Conservation (phyloP, 2,797 vertebrate genomes). For the Scarus forsteni region DNA sequence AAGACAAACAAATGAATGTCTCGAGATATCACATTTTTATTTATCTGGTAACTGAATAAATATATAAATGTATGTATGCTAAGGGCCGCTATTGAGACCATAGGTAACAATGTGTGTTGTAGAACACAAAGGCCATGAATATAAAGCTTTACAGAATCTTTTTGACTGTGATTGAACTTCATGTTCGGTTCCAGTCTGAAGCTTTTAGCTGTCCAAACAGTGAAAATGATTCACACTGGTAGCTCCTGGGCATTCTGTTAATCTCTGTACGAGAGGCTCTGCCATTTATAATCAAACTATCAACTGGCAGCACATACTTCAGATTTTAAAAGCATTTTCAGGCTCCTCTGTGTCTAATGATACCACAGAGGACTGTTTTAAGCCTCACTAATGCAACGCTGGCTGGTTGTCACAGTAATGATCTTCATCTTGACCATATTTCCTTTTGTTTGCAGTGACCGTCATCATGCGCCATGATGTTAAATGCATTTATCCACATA, state of each 20-base stretch:
- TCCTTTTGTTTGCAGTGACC: conserved; percentile 19
- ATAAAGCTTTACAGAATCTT: neutral
- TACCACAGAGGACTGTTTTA: neutral
- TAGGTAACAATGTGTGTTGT: neutral
- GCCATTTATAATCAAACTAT: conserved; percentile 7
- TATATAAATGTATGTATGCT: no score
- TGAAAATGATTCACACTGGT: neutral
- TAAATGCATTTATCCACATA: conserved; percentile 19
- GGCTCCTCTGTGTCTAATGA: conserved; percentile 1
- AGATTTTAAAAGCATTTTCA: conserved; percentile 11
- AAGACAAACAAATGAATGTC: no score
- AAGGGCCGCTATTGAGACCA: no score
- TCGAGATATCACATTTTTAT: no score
- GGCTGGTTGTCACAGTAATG: neutral
- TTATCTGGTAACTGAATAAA: no score
- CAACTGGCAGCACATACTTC: neutral
- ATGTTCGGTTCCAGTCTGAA: neutral
- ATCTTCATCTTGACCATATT: conserved; percentile 12
- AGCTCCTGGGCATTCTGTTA: neutral
- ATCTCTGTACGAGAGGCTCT: neutral
- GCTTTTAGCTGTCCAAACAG: conserved; percentile 5
- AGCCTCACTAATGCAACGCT: neutral
- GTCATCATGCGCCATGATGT: conserved; percentile 16
- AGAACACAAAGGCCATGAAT: no score
- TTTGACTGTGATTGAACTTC: neutral